Evolutionary conservation across 2,113 vertebrate species (phyloP).

Genomic region (Saccopteryx bilineata): DNA sequence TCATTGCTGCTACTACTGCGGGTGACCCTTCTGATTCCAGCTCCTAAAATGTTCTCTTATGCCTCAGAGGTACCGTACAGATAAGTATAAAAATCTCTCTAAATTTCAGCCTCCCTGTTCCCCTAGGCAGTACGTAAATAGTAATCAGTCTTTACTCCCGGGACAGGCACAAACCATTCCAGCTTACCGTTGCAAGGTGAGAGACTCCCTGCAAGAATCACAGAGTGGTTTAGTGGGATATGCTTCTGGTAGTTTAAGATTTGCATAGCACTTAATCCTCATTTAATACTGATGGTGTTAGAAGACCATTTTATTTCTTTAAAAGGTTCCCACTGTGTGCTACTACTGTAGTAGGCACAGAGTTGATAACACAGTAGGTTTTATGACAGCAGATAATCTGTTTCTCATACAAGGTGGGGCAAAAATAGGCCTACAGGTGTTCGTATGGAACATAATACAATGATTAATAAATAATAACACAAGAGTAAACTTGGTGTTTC

Average conservation of each 20-base stretch:
- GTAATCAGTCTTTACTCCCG: slow-evolving; percentile 57
- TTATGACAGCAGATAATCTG: not conserved
- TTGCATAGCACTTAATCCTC: not conserved
- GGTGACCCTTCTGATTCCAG: not conserved
- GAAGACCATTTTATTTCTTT: not conserved
- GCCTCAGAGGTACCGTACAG: slow-evolving; percentile 41
- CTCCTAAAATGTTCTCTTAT: slow-evolving; percentile 39
- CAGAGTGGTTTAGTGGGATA: not conserved
- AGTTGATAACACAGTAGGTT: not conserved
- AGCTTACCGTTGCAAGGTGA: not conserved
- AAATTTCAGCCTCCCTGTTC: slow-evolving; percentile 48
- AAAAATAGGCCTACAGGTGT: not conserved
- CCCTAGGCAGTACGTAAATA: slow-evolving; percentile 42
- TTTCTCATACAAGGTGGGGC: not conserved
- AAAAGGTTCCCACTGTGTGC: not conserved
- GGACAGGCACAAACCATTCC: slow-evolving; percentile 45
- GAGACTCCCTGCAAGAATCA: slow-evolving; percentile 21
- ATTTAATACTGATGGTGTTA: slow-evolving; percentile 18
- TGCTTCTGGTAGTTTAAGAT: not conserved
- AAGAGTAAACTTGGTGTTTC: not conserved
- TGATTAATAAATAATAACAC: not conserved
- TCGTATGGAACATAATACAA: not conserved
- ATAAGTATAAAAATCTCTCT: slow-evolving; percentile 72
- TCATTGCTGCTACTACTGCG: not conserved
- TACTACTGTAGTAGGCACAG: not conserved